phyloP scores from a whole-genome alignment of 2,113 vertebrate species.

The Turdus rufiventris region DNA sequence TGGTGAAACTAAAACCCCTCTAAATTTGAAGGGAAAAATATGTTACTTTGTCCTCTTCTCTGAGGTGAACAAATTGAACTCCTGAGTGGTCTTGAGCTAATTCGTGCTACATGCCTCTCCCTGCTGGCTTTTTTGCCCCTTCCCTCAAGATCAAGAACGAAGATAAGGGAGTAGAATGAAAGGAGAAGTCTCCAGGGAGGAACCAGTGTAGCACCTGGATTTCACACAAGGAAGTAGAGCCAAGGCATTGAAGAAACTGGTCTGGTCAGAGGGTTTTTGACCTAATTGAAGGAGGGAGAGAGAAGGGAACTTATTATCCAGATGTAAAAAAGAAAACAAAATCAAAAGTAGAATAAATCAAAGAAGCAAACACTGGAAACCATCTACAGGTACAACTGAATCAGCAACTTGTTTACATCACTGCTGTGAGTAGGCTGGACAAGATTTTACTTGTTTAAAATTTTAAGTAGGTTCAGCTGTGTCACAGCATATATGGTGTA shows the following conservation, averaged over 20 bases:
- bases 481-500: neutral
- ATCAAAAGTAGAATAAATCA: neutral
- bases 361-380: neutral
- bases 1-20: neutral
- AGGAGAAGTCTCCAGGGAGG: neutral
- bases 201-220: neutral
- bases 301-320: neutral
- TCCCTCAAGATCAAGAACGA: neutral
- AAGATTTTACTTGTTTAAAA: constrained; percentile 22
- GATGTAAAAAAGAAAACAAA: neutral
- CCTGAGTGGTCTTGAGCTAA: neutral
- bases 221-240: neutral
- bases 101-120: neutral
- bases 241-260: neutral
- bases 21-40: neutral
- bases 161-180: neutral
- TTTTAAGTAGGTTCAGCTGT: neutral
- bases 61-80: neutral
- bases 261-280: neutral
- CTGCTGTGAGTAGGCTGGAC: neutral
- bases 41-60: neutral
- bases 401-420: neutral
- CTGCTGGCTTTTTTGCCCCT: neutral
- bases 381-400: neutral
- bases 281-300: neutral